Base-by-base conservation (phyloP, 2,888 invertebrate genomes). In the Trachelus iudaicus region DNA sequence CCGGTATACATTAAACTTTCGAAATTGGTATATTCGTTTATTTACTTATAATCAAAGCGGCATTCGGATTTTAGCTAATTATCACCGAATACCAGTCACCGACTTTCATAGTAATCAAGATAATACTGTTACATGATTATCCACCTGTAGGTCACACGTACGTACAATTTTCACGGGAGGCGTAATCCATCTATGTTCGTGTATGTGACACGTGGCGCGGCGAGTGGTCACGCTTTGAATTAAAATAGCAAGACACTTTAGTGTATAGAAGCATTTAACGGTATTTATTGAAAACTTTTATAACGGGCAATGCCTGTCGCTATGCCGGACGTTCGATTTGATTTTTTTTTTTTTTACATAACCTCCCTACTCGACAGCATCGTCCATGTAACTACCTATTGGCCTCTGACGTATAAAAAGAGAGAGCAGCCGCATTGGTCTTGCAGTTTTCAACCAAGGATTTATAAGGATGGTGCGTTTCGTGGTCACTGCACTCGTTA, bases 341-440 rank as follows among this genome's bases (percentile, higher is more conserved):
- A 56, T 56, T 56, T 56, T 56, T 34, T 37, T 56, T 56, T 40
- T 34, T 37, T 56, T 56, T 40, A 56, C n/a, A 33, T 75, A 69
- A 34, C 13, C 34, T 15, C 12, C 69, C 35, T 76, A 31, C n/a
- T n/a, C 69, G 56, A 56, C 23, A 56, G 56, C 23, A 56, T 56
- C 56, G 56, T 56, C 23, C 23, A 13, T 69, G 68, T 13, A 69
- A 33, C 34, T 73, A 11, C 73, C 40, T 34, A 23, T n/a, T 73
- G 68, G 75, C 56, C 69, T 71, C 34, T 34, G 56, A 69, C 34
- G 77, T 77, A 77, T 77, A 77, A 77, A 77, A 77, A 77, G 77
- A 69, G 77, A 77, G 77, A 77, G 77, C 35, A 69, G 37, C 12
- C 34, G 23, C 4, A 11, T 12, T 30, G 33, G 12, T 34, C 31